Base-by-base conservation (phyloP, 2,797 vertebrate species). In the Enoplosus armatus region DNA sequence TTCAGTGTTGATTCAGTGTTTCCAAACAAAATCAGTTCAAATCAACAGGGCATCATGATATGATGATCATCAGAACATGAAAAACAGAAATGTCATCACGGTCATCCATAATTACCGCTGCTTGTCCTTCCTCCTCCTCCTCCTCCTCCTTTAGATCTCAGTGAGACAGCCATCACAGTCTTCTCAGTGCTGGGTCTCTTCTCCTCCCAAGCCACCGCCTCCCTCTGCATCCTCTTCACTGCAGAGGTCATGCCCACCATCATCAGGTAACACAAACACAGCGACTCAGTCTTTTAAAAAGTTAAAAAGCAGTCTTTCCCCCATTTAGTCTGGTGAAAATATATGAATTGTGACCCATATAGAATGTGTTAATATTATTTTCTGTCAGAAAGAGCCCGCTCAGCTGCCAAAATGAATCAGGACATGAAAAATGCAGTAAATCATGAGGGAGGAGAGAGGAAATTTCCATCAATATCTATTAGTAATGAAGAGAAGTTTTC, bases 131-230 rank as follows among this genome's bases (percentile, higher is more conserved):
- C 33, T 53, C 27, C 35, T 22, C 27, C 37, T n/a, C n/a, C n/a
- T n/a, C n/a, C n/a, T n/a, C n/a, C n/a, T n/a, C 33, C 59, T 76
- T 63, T 68, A 97, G 97, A 97, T 94, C 94, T 97, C 77, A 97
- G 95, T 4, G 96, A 97, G 81, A 93, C 93, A 0, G 96, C 96
- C 80, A 94, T 97, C 90, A 96, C 94, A 0, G 93, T 97, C 16
- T 97, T 98, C 90, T 97, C 97, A 0, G 96, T 96, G 71, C 91
- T 98, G 43, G 97, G 97, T 8, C 95, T 98, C 54, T 97, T 97
- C 90, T 95, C 96, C 48, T 97, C 97, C 47, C 96, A 97, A 84
- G 96, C 96, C 18, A 96, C 96, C 0, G 95, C 96, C 14, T 96
- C 95, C 16, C 96, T 98, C 74, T 97, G 95, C 81, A 94, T 97